Evolutionary conservation across 2,797 vertebrate genomes (phyloP).

Genomic region (Halcyon chelicuti): DNA sequence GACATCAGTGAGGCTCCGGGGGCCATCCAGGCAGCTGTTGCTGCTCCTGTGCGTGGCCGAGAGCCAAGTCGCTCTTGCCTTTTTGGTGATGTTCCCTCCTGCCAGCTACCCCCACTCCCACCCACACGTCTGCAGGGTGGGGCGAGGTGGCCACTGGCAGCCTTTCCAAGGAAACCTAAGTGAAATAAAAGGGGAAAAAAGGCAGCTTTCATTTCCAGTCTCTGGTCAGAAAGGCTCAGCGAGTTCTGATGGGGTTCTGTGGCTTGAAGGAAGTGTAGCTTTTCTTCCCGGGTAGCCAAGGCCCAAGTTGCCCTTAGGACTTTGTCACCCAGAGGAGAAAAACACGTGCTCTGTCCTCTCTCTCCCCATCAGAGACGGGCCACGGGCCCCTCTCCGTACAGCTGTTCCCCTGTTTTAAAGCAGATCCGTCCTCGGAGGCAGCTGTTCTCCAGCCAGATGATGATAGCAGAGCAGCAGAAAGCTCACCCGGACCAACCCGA

Average conservation of each 20-base stretch:
- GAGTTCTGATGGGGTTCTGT: background rate
- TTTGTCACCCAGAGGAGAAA: constrained; percentile 16
- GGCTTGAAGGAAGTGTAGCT: background rate
- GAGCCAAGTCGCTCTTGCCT: constrained; percentile 51
- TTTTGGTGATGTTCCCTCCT: constrained; percentile 62
- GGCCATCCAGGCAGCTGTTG: constrained; percentile 64
- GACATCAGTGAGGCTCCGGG: constrained; percentile 67
- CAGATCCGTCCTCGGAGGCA: background rate
- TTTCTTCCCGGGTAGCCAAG: background rate
- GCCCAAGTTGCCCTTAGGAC: constrained; percentile 17
- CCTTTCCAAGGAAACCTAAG: background rate
- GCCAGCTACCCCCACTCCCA: background rate
- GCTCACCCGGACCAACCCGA: background rate
- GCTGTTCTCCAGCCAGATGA: background rate
- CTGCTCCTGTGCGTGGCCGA: constrained; percentile 60
- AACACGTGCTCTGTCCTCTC: background rate
- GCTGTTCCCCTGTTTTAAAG: background rate
- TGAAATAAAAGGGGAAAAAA: background rate
- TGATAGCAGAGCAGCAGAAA: background rate
- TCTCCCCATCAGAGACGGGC: background rate
- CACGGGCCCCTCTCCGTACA: fast-evolving
- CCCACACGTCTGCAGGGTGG: constrained; percentile 60
- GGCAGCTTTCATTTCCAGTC: constrained; percentile 1
- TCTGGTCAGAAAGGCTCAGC: background rate
- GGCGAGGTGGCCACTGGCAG: constrained; percentile 46